Evolutionary conservation across 2,888 invertebrate species (phyloP).

Genomic region (Hemicrepidius hirtus): DNA sequence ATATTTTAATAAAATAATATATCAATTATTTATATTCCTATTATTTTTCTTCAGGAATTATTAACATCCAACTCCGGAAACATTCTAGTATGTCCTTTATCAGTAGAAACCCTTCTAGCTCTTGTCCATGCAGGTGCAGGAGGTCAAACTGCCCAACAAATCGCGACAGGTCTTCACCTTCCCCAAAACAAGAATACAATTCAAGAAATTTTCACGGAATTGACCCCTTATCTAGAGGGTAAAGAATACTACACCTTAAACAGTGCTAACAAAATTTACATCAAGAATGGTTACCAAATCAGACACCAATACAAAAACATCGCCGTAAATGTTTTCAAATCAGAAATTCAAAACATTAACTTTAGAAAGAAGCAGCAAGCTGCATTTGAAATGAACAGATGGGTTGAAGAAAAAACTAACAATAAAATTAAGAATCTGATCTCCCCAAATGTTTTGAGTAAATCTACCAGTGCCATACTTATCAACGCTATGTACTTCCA

Average conservation of each 20-base stretch:
- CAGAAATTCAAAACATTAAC: conserved; percentile 73
- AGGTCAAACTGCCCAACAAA: conserved; percentile 59
- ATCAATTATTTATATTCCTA: too few species aligned
- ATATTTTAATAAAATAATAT: background rate
- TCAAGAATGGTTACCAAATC: conserved; percentile 74
- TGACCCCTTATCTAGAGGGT: conserved; percentile 51
- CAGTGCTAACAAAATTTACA: conserved; percentile 78
- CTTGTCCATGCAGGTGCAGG: conserved; percentile 64
- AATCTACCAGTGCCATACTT: conserved; percentile 62
- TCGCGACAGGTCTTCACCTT: background rate
- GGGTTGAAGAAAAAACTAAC: conserved; percentile 67
- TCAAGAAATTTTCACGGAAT: background rate
- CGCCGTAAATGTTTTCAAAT: conserved; percentile 77
- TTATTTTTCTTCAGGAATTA: conserved; percentile 7
- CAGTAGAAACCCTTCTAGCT: conserved; percentile 65
- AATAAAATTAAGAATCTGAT: conserved; percentile 65
- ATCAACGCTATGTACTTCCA: conserved; percentile 68
- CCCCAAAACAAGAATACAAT: background rate
- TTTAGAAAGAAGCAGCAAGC: conserved; percentile 58
- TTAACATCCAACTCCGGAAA: background rate
- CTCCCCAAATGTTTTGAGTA: conserved; percentile 55
- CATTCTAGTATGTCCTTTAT: conserved; percentile 59
- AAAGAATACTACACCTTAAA: conserved; percentile 57
- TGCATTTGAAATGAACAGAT: conserved; percentile 64
- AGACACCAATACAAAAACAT: conserved; percentile 74